Evolutionary conservation across 2,113 vertebrate genomes (phyloP), one percentile per base, ranked within the genome.

Genomic region (Etia nguti): DNA sequence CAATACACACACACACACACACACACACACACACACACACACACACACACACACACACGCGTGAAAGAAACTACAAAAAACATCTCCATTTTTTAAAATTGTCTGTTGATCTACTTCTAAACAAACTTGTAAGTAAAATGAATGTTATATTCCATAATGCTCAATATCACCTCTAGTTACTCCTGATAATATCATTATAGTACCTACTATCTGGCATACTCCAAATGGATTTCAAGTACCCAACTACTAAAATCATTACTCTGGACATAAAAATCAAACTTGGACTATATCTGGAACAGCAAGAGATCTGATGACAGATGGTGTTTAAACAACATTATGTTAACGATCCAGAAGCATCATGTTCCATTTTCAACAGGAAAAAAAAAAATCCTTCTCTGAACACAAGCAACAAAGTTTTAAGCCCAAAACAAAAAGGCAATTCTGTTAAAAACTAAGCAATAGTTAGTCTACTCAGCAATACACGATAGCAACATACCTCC

Each of bases 401-500:
- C 3, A 50, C 10, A 20, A 12, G 16, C 16, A 50, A 31, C 24
- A 31, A 77, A 4, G 79, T 57, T 55, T 80, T 41, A 80, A 80
- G n/a, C 54, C 38, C 54, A 65, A 65, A n/a, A 24, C 13, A 56
- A 41, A 80, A 57, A 26, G 6, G 20, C 12, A 57, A 57, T 41
- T 80, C 34, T 8, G 43, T 10, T 20, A 62, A 11, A 60, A 50
- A 62, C 18, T 22, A 62, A 29, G 79, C 13, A 24, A 56, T 26
- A 56, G 20, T 22, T 8, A 18, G 20, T 80, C 12, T 41, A 60
- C 6, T 77, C 16, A 31, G 55, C 43, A 50, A 41, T 22, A 3
- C 50, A 20, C 16, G 3, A 41, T 4, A 70, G 11, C 6, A 46
- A 15, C 16, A n/a, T 60, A 85, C 87, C 98, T 99, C 98, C 91